A percentile compares a stretch with the other conserved stretches of the same genome.
phyloP scores from a whole-genome alignment of 92 coral and sea anemone species.

The Epizoanthus scotinus region DNA sequence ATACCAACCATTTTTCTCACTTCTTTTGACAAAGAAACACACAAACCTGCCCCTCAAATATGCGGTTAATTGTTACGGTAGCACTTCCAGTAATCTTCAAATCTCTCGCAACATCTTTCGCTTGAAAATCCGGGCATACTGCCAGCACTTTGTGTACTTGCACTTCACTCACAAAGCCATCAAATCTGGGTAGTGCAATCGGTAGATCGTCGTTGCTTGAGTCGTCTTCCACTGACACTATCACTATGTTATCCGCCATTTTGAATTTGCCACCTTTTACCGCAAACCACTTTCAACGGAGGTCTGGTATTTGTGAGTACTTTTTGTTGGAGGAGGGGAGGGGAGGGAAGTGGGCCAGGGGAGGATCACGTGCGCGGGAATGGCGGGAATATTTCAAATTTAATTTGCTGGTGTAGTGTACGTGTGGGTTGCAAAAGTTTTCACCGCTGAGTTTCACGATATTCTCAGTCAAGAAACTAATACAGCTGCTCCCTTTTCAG shows the following conservation, averaged over 20 bases:
- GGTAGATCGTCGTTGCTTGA: conserved; percentile 27
- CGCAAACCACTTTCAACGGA: neutral
- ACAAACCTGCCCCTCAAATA: conserved; percentile 88
- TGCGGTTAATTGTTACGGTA: conserved; percentile 77
- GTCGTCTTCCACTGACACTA: neutral
- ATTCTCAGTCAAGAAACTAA: too few relatives aligned
- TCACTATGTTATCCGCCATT: conserved; percentile 24
- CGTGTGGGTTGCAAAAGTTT: too few relatives aligned
- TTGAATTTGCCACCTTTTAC: conserved; percentile 38
- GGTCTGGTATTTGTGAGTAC: neutral
- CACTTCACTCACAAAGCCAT: neutral
- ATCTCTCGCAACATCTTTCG: conserved; percentile 65
- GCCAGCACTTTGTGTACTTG: conserved; percentile 62
- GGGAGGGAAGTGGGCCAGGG: too few relatives aligned
- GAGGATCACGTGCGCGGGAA: too few relatives aligned
- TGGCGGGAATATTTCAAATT: too few relatives aligned
- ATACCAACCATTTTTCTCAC: too few relatives aligned
- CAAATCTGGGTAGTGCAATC: neutral
- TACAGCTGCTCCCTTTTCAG: too few relatives aligned
- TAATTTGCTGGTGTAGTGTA: too few relatives aligned
- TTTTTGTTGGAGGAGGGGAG: too few relatives aligned
- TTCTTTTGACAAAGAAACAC: neutral
- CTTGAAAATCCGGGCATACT: conserved; percentile 72
- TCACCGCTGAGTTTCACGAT: too few relatives aligned
- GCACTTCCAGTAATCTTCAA: conserved; percentile 67